Percentiles rank a stretch among this genome's conserved stretches.
phyloP scores from a whole-genome alignment of 2,888 invertebrate species.

The Didymodactylos carnosus region DNA sequence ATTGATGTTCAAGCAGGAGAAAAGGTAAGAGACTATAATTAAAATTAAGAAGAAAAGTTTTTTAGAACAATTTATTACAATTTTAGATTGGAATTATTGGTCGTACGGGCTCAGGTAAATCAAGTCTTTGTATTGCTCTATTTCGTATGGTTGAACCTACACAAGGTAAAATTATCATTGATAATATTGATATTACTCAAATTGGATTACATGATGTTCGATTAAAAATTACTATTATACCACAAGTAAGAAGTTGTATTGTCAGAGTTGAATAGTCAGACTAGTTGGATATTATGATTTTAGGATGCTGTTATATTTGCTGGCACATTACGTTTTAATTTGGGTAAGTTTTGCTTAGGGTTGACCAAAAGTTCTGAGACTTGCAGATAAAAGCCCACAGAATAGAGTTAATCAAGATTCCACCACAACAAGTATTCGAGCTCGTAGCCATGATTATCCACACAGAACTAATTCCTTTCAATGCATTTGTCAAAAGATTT shows the following conservation, averaged over 20 bases:
- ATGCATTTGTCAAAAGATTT: too few species aligned
- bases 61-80: background rate
- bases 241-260: too few species aligned
- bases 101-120: constrained; percentile 10
- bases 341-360: too few species aligned
- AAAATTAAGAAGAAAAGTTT: background rate
- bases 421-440: too few species aligned
- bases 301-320: constrained; percentile 35
- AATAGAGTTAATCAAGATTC: too few species aligned
- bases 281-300: constrained; percentile 7
- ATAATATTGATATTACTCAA: constrained; percentile 6
- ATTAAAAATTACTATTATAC: constrained; percentile 18
- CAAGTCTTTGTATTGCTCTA: constrained; percentile 9
- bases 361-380: too few species aligned
- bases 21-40: constrained; percentile 35
- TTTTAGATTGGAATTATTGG: constrained; percentile 11
- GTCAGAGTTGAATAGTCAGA: background rate
- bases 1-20: constrained; percentile 34
- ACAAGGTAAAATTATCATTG: constrained; percentile 9
- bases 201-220: constrained; percentile 15
- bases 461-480: too few species aligned
- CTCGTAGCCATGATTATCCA: too few species aligned
- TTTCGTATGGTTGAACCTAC: constrained; percentile 14
- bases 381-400: too few species aligned
- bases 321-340: constrained; percentile 29